Base-by-base conservation (phyloP, 1,140 invertebrate genomes). In the Ephestia elutella region DNA sequence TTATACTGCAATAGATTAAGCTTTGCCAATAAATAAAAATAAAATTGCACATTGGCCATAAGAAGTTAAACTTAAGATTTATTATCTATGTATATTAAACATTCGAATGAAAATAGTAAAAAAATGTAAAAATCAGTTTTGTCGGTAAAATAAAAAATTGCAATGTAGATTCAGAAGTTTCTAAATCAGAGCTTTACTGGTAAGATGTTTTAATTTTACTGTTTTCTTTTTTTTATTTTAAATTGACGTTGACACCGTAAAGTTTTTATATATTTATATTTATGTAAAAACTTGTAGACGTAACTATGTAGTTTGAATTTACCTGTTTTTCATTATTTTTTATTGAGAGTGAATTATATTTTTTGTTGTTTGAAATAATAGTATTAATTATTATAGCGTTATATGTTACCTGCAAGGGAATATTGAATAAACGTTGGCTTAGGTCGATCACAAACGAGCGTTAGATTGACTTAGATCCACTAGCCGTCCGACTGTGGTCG, bases 281-380 rank as follows among this genome's bases (percentile, higher is more conserved):
- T 76, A 80, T 77, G 74, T 73, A 68, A 75, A 76, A 65, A 56
- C 67, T 78, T 81, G 57, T 75, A 75, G 75, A 61, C 68, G 63
- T 68, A 71, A 70, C 62, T 75, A 64, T 68, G 66, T 70, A 78
- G 65, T 70, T 70, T 68, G 66, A 54, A 50, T 57, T 53, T 54
- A 74, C 66, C 57, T 66, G 65, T 68, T 73, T 73, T 78, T 70
- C 20, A 72, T 72, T 71, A 66, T 73, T 75, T 73, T 67, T 75
- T 68, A 66, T 72, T 74, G 78, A 80, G 78, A 81, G 79, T 82
- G 79, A 77, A 66, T 65, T 73, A 77, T 78, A 74, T 81, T 75
- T 78, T 82, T 83, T 81, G 75, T 82, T 77, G 80, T 83, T 86
- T 86, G 79, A 67, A 53, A 62, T 64, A 57, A 75, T 85, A 85